These are phyloP conservation scores for Hemibagrus wyckioides DNA, from an alignment of 2,113 vertebrate species.

Conservation along the genomic window DNA sequence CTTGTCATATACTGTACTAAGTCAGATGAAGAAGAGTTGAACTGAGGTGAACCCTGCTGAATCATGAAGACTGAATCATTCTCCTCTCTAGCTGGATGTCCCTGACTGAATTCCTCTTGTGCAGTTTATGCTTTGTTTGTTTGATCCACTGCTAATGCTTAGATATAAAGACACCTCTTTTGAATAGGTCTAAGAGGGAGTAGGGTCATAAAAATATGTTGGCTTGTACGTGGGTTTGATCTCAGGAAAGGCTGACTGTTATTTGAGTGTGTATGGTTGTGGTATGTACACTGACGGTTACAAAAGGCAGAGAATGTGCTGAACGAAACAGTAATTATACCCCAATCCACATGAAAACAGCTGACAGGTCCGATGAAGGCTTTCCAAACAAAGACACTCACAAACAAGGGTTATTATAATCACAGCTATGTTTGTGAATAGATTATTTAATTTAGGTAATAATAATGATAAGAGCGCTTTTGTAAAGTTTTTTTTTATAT, in stretches of 20 bases:
- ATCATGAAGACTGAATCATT: neutral
- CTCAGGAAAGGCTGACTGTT: conserved; percentile 38
- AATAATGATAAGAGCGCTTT: neutral
- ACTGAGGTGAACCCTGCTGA: conserved; percentile 19
- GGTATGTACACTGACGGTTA: conserved; percentile 19
- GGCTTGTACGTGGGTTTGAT: conserved; percentile 17
- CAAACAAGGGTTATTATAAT: conserved; percentile 28
- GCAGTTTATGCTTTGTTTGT: neutral
- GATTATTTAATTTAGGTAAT: conserved; percentile 32
- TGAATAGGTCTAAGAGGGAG: conserved; percentile 27
- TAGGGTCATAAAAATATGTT: conserved; percentile 22
- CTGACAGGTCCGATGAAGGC: conserved; percentile 31
- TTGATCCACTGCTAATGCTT: conserved; percentile 4
- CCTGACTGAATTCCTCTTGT: neutral
- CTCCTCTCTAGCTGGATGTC: neutral
- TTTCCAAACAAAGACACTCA: conserved; percentile 30
- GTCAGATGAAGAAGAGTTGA: conserved; percentile 2
- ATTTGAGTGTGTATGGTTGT: conserved; percentile 36
- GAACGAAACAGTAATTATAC: conserved; percentile 34
- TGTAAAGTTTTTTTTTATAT: neutral
- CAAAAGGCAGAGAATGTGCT: conserved; percentile 14
- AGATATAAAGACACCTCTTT: conserved; percentile 47
- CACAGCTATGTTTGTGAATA: neutral
- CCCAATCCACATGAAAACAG: conserved; percentile 23
- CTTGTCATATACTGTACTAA: neutral